Percentiles rank a stretch among this genome's conserved stretches.
phyloP scores from a whole-genome alignment of 2,113 vertebrate species.

The Dasyurus viverrinus region DNA sequence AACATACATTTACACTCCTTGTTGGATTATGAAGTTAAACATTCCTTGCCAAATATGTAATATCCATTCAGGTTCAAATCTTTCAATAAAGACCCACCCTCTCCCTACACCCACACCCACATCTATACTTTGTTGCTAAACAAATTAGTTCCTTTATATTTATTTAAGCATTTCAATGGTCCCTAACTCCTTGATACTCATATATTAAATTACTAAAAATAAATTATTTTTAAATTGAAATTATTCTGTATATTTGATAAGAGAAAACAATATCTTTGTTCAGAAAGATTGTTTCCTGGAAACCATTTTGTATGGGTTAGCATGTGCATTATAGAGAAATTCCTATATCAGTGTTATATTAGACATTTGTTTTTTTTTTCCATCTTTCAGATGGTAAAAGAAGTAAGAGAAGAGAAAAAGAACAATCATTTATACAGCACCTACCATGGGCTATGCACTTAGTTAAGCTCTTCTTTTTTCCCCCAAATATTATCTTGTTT shows the following conservation, averaged over 20 bases:
- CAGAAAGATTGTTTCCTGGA: constrained; percentile 13
- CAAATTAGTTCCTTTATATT: constrained; percentile 48
- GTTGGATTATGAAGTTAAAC: constrained; percentile 56
- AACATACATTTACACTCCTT: constrained; percentile 63
- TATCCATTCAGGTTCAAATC: constrained; percentile 43
- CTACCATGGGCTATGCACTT: neutral
- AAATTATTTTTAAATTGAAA: constrained; percentile 12
- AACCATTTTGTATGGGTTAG: neutral
- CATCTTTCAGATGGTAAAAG: neutral
- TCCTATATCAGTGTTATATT: neutral
- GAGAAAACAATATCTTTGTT: neutral
- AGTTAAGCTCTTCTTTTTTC: neutral
- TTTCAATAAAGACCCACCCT: constrained; percentile 60
- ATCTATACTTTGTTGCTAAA: neutral
- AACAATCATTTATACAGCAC: neutral
- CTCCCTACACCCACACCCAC: neutral
- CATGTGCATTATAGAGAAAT: neutral
- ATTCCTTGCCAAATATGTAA: constrained; percentile 59
- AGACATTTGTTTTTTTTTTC: neutral
- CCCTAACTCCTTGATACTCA: constrained; percentile 10
- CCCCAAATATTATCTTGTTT: neutral
- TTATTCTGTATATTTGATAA: constrained; percentile 28
- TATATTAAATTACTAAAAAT: constrained; percentile 4
- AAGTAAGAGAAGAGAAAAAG: neutral
- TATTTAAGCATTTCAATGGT: constrained; percentile 49